These are phyloP conservation scores for Notiomystis cincta DNA, from an alignment of 2,113 vertebrate species.

Conservation along the genomic window DNA sequence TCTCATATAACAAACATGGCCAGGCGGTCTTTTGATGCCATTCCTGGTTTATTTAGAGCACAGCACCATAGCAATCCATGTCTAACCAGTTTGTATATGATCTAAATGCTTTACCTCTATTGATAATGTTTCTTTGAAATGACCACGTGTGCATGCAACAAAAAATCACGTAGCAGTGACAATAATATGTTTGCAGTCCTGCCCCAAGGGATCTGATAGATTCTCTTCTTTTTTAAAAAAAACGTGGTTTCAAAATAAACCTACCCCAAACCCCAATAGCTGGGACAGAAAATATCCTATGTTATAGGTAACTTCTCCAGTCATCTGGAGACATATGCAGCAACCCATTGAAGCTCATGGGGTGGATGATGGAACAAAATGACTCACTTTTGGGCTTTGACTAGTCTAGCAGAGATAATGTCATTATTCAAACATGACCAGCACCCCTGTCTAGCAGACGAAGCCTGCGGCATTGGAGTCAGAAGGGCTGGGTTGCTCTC, in stretches of 20 bases:
- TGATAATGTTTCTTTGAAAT: neutral
- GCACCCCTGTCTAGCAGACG: neutral
- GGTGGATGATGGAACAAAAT: neutral
- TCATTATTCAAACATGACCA: conserved; percentile 11
- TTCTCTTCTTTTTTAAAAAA: neutral
- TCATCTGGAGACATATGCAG: neutral
- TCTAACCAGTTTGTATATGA: neutral
- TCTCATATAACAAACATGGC: neutral
- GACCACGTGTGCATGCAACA: neutral
- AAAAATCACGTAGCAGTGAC: neutral
- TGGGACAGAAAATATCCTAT: neutral
- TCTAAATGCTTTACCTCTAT: neutral
- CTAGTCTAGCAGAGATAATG: conserved; percentile 7
- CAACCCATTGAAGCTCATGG: neutral
- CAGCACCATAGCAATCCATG: neutral
- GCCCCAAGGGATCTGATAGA: neutral
- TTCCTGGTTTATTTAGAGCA: neutral
- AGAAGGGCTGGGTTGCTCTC: neutral
- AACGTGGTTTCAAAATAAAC: neutral
- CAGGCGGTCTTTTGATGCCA: neutral
- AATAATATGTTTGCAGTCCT: neutral
- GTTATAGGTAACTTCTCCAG: neutral
- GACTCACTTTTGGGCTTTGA: neutral
- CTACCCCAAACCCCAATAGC: neutral
- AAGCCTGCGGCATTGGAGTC: neutral